Conservation (phyloP, 2,113 vertebrate species). For the Menura novaehollandiae region DNA sequence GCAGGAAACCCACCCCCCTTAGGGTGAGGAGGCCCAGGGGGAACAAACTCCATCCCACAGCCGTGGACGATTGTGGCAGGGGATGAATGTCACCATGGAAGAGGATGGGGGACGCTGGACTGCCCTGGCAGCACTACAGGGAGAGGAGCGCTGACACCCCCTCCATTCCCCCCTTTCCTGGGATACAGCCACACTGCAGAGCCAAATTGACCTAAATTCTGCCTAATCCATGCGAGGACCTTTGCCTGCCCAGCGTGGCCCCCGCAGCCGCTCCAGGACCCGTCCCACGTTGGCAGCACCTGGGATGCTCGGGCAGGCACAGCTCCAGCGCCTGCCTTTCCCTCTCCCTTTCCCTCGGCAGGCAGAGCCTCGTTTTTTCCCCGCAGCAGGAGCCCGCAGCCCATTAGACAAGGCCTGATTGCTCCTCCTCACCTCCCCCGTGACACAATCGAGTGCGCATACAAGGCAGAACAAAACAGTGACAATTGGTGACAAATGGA, state of each 20-base stretch:
- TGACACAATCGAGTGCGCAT: slow-evolving; percentile 78
- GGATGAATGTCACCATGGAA: rapidly evolving
- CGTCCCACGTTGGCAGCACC: rapidly evolving
- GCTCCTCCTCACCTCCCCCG: slow-evolving; percentile 59
- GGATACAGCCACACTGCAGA: not conserved
- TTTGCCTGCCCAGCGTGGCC: rapidly evolving
- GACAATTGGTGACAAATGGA: slow-evolving; percentile 95
- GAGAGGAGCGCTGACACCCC: not conserved
- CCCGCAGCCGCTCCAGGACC: not conserved
- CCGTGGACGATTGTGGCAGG: rapidly evolving
- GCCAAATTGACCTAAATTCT: not conserved
- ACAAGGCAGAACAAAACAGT: slow-evolving; percentile 82
- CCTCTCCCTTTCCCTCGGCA: not conserved
- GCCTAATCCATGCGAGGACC: rapidly evolving
- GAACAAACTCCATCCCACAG: not conserved
- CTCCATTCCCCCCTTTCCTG: not conserved
- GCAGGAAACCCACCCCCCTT: not conserved
- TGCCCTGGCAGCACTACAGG: not conserved
- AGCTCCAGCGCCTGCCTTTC: not conserved
- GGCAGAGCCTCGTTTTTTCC: not conserved
- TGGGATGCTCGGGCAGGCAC: not conserved
- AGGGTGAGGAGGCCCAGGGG: not conserved
- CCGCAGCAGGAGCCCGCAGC: slow-evolving; percentile 36
- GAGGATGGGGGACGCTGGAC: rapidly evolving
- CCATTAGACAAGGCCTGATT: slow-evolving; percentile 66